Percentiles rank a stretch among this genome's conserved stretches.
Evolutionary conservation across 1,140 invertebrate genomes (phyloP).

Genomic region (Rhynchophorus ferrugineus): DNA sequence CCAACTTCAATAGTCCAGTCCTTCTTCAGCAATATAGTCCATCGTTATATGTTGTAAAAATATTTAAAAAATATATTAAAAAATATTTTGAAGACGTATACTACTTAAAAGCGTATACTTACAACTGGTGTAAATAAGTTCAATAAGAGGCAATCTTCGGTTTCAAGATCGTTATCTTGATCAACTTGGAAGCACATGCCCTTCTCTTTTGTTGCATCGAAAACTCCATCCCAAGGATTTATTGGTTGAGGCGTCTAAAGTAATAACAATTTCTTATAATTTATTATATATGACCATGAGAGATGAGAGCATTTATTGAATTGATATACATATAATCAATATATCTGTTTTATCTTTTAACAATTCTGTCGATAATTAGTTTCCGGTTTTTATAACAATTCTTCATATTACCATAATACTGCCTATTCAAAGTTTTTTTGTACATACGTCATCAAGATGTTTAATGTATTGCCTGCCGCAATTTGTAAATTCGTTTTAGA

Average conservation of each 20-base stretch:
- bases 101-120: constrained; percentile 11
- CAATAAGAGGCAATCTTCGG: constrained; percentile 22
- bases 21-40: no score
- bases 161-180: constrained; percentile 9
- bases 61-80: not conserved
- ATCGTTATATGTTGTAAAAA: not conserved
- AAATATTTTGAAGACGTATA: not conserved
- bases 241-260: constrained; percentile 18
- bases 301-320: not conserved
- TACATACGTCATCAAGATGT: no score
- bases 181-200: constrained; percentile 19
- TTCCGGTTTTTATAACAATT: no score
- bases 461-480: no score
- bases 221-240: constrained; percentile 20
- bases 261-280: not conserved
- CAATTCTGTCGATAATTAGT: no score
- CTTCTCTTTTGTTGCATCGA: constrained; percentile 21
- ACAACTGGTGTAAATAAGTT: constrained; percentile 22
- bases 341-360: no score
- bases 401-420: no score
- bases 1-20: no score
- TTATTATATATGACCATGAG: not conserved
- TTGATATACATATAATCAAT: no score
- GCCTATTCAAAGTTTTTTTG: no score
- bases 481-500: no score